Evolutionary conservation across 1,140 invertebrate genomes (phyloP).

Genomic region (Solenopsis invicta): DNA sequence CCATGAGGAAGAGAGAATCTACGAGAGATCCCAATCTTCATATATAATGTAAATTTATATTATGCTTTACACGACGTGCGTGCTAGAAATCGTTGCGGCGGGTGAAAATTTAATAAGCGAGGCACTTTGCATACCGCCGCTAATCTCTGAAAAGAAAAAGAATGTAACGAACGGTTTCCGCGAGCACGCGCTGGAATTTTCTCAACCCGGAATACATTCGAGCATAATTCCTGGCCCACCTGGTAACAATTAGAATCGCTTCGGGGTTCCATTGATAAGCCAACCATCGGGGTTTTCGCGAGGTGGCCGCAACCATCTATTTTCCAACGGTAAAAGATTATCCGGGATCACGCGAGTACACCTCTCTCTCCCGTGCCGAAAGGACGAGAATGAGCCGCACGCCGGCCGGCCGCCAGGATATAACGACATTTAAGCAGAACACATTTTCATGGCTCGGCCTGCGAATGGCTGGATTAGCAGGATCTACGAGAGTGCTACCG

Average conservation of each 20-base stretch:
- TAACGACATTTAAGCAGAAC: slow-evolving; percentile 74
- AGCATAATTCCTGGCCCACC: slow-evolving; percentile 20
- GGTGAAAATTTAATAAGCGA: slow-evolving; percentile 24
- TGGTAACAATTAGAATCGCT: slow-evolving; percentile 57
- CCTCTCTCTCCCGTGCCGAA: neutral
- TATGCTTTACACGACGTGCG: neutral
- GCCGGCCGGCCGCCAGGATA: neutral
- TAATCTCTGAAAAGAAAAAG: neutral
- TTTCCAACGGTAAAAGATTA: slow-evolving; percentile 61
- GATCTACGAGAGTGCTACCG: slow-evolving; percentile 65
- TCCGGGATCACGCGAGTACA: slow-evolving; percentile 45
- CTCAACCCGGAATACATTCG: neutral
- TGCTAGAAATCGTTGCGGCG: slow-evolving; percentile 1
- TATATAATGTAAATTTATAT: slow-evolving; percentile 23
- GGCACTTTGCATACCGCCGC: neutral
- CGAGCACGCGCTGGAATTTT: neutral
- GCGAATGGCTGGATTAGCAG: slow-evolving; percentile 73
- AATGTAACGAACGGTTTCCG: neutral
- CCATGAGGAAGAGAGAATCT: slow-evolving; percentile 9
- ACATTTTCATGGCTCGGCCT: slow-evolving; percentile 69
- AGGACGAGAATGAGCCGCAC: neutral
- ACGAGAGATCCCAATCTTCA: slow-evolving; percentile 27
- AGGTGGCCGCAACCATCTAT: slow-evolving; percentile 34
- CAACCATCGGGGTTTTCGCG: slow-evolving; percentile 29
- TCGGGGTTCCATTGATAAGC: slow-evolving; percentile 68